Evolutionary conservation across 2,113 vertebrate species (phyloP).

Genomic region (Fulica atra): DNA sequence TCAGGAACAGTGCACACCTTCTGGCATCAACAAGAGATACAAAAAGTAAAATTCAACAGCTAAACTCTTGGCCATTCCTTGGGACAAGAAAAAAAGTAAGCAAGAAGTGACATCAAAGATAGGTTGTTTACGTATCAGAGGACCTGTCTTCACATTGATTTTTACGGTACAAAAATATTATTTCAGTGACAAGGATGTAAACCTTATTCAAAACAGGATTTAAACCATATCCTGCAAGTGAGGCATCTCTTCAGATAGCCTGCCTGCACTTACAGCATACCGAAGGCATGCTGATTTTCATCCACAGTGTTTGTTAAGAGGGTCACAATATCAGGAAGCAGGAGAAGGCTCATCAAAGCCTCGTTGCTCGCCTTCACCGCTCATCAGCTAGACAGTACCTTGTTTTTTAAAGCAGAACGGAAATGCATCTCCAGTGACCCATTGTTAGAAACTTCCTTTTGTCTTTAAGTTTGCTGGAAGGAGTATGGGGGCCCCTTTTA

Average conservation of each 20-base stretch:
- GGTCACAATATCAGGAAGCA: constrained; percentile 99
- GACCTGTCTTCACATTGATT: constrained; percentile 78
- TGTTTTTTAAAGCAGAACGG: constrained; percentile 89
- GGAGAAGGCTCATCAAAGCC: constrained; percentile 98
- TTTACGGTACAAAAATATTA: constrained; percentile 94
- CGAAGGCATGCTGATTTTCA: constrained; percentile 81
- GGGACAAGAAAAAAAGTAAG: constrained; percentile 43
- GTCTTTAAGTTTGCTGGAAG: constrained; percentile 84
- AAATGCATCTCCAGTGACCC: constrained; percentile 99
- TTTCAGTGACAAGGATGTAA: constrained; percentile 93
- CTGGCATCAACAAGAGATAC: neutral
- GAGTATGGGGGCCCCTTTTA: constrained; percentile 77
- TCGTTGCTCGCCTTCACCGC: constrained; percentile 78
- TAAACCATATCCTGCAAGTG: constrained; percentile 92
- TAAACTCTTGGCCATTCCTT: constrained; percentile 39
- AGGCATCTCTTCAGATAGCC: constrained; percentile 83
- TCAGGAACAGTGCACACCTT: neutral
- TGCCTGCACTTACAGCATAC: constrained; percentile 75
- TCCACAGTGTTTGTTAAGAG: constrained; percentile 84
- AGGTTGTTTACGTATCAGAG: constrained; percentile 74
- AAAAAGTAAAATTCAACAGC: constrained; percentile 7
- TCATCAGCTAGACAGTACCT: constrained; percentile 87
- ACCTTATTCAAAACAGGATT: constrained; percentile 99
- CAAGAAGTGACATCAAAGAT: constrained; percentile 77
- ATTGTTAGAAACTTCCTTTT: constrained; percentile 97